Evolutionary conservation across 2,113 vertebrate species (phyloP).

Genomic region (Syngnathoides biaculeatus): DNA sequence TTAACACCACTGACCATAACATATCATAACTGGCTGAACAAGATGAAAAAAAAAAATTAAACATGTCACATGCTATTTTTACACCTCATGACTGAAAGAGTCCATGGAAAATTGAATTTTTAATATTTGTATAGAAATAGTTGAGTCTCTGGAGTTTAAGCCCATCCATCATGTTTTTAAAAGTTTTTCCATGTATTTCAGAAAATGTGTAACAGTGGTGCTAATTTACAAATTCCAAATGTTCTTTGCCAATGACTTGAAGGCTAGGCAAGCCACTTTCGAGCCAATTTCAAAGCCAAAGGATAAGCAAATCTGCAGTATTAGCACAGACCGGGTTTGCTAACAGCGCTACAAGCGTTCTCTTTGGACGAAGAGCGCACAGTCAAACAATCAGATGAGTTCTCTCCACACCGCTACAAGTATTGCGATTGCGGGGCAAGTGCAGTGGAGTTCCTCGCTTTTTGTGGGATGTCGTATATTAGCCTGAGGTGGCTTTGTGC

Average conservation of each 20-base stretch:
- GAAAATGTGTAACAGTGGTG: neutral
- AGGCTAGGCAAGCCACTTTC: no score
- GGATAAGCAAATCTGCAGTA: neutral
- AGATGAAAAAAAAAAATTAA: neutral
- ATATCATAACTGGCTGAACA: conserved; percentile 20
- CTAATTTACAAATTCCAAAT: neutral
- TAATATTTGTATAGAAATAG: neutral
- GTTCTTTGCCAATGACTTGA: no score
- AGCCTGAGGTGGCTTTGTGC: no score
- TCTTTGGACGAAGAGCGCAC: neutral
- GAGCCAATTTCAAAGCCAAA: no score
- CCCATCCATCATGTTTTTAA: no score
- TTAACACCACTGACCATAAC: conserved; percentile 35
- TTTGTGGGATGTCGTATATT: no score
- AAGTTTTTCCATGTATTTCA: neutral
- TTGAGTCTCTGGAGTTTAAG: neutral
- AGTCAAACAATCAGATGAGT: neutral
- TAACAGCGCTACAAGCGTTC: neutral
- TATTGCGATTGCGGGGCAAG: no score
- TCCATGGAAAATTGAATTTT: no score
- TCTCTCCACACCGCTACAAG: no score
- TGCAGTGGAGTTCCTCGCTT: no score
- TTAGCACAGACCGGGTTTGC: neutral
- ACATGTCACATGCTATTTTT: conserved; percentile 6
- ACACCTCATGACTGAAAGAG: neutral